These are phyloP conservation scores for Drosophila subsilvestris DNA, from an alignment of 2,888 invertebrate genomes.

Conservation along the genomic window DNA sequence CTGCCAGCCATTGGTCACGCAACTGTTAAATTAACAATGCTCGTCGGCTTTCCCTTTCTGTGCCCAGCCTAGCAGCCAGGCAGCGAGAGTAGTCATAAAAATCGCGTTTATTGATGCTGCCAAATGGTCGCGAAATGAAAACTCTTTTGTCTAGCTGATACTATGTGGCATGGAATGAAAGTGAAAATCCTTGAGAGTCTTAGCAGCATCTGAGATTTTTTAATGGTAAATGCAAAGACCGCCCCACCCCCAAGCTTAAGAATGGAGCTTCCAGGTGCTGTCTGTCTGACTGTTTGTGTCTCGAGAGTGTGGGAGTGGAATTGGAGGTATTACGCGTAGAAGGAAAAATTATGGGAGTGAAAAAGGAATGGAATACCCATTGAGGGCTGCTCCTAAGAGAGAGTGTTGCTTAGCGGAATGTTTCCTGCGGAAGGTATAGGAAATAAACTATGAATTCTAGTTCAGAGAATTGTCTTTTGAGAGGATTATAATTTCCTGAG, in stretches of 20 bases:
- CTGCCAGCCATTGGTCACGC: slow-evolving; percentile 70
- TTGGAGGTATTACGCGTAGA: not conserved
- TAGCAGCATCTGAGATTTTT: slow-evolving; percentile 51
- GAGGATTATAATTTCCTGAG: too few species aligned
- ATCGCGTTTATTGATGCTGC: slow-evolving; percentile 77
- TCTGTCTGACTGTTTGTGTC: not conserved
- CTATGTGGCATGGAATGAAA: slow-evolving; percentile 26
- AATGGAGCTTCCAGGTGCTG: not conserved
- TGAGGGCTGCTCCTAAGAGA: too few species aligned
- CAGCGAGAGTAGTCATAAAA: slow-evolving; percentile 63
- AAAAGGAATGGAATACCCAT: not conserved
- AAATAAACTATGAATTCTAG: too few species aligned
- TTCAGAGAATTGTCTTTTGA: too few species aligned
- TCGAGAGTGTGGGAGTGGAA: not conserved
- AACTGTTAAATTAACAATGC: slow-evolving; percentile 76
- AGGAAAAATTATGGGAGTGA: not conserved
- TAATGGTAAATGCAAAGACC: slow-evolving; percentile 25
- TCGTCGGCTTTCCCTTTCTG: slow-evolving; percentile 22
- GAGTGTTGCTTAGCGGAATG: too few species aligned
- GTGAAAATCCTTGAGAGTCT: slow-evolving; percentile 49
- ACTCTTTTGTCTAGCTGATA: slow-evolving; percentile 44
- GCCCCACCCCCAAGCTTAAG: slow-evolving; percentile 11
- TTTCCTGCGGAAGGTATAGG: too few species aligned
- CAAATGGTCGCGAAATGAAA: slow-evolving; percentile 68
- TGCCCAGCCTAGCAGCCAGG: slow-evolving; percentile 1